Conservation (phyloP, 1,140 invertebrate species). For the Hyles vespertilio region DNA sequence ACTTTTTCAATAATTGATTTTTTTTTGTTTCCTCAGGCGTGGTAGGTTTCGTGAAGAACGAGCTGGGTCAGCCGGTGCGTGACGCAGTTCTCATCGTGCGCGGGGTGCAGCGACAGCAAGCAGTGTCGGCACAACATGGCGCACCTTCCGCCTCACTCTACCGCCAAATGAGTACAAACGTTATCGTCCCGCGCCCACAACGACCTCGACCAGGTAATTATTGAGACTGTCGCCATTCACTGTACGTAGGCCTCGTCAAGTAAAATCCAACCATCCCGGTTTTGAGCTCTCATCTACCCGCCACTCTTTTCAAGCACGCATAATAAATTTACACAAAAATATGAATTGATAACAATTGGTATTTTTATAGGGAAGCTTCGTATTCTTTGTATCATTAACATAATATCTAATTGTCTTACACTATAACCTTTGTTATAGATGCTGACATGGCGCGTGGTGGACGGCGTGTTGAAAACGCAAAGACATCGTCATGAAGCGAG, state of each 20-base stretch:
- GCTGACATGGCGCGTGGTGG: conserved; percentile 46
- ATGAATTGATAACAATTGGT: too few relatives aligned
- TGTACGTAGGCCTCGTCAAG: too few relatives aligned
- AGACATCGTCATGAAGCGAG: conserved; percentile 40
- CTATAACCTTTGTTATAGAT: conserved; percentile 24
- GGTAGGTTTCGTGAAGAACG: conserved; percentile 82
- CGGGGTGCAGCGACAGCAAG: conserved; percentile 74
- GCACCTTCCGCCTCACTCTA: conserved; percentile 81
- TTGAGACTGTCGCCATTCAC: too few relatives aligned
- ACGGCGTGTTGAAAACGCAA: conserved; percentile 47
- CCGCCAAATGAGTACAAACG: conserved; percentile 79
- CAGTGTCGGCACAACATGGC: conserved; percentile 81
- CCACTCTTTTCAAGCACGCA: too few relatives aligned
- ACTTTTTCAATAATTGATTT: background rate
- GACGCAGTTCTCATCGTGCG: conserved; percentile 83
- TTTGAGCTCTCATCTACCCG: too few relatives aligned
- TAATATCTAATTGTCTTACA: too few relatives aligned
- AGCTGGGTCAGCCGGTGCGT: conserved; percentile 78
- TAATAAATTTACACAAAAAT: too few relatives aligned
- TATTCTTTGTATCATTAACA: too few relatives aligned
- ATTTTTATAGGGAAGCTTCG: too few relatives aligned
- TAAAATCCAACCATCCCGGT: too few relatives aligned
- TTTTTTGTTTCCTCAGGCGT: conserved; percentile 76
- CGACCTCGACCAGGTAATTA: conserved; percentile 72
- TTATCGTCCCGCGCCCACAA: conserved; percentile 77